Base-by-base conservation (phyloP, 2,797 vertebrate species). In the Sibirionetta formosa region DNA sequence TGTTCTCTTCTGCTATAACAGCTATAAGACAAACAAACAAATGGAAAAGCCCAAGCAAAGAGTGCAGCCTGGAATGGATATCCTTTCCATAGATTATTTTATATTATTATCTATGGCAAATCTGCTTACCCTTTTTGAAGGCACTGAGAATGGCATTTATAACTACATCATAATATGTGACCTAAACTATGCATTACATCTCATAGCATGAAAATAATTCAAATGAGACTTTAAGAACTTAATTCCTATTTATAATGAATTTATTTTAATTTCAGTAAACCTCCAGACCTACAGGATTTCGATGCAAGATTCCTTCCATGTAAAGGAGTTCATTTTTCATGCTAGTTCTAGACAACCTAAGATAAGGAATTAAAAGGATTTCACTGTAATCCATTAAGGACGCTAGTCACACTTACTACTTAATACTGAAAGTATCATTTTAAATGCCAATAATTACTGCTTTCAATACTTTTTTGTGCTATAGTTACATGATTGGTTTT, bases 401-500 rank as follows among this genome's bases (percentile, higher is more conserved):
- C 60, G 10, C 54, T 77, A n/a, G 46, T 91, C 63, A 66, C 22
- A 42, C 93, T 91, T 42, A 2, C 54, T 80, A 17, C 31, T 84
- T 88, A 77, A 82, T 77, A 66, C 14, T 64, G 82, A 64, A 93
- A 86, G 31, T 70, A 42, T 84, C 0, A 77, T 88, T 82, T 88
- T 82, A 88, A 95, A 94, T 79, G 84, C 48, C 56, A 79, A 9
- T 93, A 70, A 73, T 84, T 96, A 60, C 36, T 68, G 48, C 44
- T 91, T 79, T 90, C 64, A 40, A 1, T 65, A 57, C 31, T 57
- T 72, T 63, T 88, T 71, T 36, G 75, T 92, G 66, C 54, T 79
- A 48, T 12, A 48, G 56, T 88, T 94, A 70, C 20, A 11, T 64
- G 70, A 70, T 54, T 54, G 22, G 14, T 66, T 90, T 93, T 93